Evolutionary conservation across 2,113 vertebrate species (phyloP).

Genomic region (Lamprotornis superbus): DNA sequence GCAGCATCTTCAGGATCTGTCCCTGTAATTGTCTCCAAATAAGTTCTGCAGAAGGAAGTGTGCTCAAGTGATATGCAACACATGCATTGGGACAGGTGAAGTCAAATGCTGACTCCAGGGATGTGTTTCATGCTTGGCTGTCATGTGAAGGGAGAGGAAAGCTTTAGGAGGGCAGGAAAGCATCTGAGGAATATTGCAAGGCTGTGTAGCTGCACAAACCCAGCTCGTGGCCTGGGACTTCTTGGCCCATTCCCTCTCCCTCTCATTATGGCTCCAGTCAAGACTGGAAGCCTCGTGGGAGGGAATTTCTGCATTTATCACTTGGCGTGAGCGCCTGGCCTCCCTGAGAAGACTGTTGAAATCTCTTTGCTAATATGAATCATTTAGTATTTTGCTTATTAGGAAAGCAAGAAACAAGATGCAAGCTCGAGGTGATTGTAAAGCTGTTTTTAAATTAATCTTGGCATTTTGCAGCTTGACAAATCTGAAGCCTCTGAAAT

Average conservation of each 20-base stretch:
- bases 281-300: not conserved
- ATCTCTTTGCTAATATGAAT: not conserved
- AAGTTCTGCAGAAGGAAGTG: not conserved
- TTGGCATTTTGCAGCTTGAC: not conserved
- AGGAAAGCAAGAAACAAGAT: not conserved
- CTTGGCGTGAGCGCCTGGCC: fast-evolving
- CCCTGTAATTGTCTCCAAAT: not conserved
- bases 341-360: not conserved
- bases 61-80: not conserved
- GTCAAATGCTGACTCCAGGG: not conserved
- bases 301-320: not conserved
- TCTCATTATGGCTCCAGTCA: not conserved
- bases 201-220: not conserved
- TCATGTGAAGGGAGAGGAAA: not conserved
- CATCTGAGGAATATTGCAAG: not conserved
- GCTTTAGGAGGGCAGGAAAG: not conserved
- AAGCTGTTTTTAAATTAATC: not conserved
- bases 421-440: not conserved
- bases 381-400: not conserved
- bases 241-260: not conserved
- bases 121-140: not conserved
- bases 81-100: not conserved
- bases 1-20: not conserved
- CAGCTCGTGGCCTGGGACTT: not conserved
- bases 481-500: not conserved